Conservation (phyloP, 2,888 invertebrate species). For the Campopleginae sp. region DNA sequence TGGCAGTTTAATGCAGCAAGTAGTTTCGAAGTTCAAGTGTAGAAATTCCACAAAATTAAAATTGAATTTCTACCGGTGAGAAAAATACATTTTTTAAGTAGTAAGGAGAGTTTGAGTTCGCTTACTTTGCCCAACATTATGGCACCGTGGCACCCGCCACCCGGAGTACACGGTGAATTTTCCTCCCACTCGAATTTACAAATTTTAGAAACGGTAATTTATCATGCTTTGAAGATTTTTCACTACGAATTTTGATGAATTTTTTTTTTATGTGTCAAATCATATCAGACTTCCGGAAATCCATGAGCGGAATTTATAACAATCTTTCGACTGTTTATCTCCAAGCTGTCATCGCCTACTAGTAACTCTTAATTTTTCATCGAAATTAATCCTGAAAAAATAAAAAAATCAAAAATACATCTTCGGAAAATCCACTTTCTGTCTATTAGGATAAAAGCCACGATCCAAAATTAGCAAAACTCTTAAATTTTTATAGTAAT, state of each 20-base stretch:
- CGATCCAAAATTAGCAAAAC: no score
- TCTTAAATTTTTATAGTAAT: no score
- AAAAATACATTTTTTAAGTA: neutral
- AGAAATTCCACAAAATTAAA: neutral
- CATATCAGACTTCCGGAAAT: slow-evolving; percentile 42
- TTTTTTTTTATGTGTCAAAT: slow-evolving; percentile 24
- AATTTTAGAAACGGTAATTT: slow-evolving; percentile 50
- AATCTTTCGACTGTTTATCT: slow-evolving; percentile 60
- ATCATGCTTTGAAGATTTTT: slow-evolving; percentile 34
- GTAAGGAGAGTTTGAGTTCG: neutral
- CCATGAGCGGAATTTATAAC: slow-evolving; percentile 58
- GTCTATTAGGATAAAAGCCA: no score
- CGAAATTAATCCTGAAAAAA: no score
- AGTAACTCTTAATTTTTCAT: slow-evolving; percentile 8
- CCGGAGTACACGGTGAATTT: slow-evolving; percentile 23
- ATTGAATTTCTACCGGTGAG: neutral
- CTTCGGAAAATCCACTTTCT: no score
- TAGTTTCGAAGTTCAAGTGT: neutral
- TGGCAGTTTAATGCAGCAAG: neutral
- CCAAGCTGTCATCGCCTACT: slow-evolving; percentile 55
- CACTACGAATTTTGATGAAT: slow-evolving; percentile 22
- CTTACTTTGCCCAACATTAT: slow-evolving; percentile 63
- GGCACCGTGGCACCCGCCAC: slow-evolving; percentile 39
- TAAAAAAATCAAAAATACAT: no score
- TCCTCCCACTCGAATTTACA: neutral